phyloP scores from a whole-genome alignment of 2,113 vertebrate genomes.

The Microtus richardsoni region DNA sequence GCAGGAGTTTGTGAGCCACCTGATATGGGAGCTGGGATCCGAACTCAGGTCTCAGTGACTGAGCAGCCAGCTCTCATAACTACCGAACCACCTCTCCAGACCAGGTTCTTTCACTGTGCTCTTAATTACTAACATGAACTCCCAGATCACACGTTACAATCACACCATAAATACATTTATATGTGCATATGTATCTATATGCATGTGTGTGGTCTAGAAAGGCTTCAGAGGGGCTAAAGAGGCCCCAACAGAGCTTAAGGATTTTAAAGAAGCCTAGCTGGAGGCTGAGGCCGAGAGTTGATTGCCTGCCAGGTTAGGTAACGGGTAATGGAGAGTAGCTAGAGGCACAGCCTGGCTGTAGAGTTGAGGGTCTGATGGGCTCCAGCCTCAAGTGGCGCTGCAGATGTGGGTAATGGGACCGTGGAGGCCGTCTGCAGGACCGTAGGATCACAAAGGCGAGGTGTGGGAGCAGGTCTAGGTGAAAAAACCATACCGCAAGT shows the following conservation, averaged over 20 bases:
- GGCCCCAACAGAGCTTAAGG: not conserved
- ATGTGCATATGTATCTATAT: not conserved
- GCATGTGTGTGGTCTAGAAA: not conserved
- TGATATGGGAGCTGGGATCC: not conserved
- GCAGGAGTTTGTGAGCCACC: not conserved
- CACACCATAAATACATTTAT: not conserved
- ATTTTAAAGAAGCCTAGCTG: too few relatives aligned
- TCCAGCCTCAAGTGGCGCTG: too few relatives aligned
- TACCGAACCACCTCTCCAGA: not conserved
- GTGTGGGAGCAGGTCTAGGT: not conserved
- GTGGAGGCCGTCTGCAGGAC: not conserved
- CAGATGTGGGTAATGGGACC: not conserved
- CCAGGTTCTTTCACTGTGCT: not conserved
- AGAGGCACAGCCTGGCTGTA: not conserved
- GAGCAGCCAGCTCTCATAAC: not conserved
- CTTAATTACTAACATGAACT: not conserved
- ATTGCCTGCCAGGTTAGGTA: not conserved
- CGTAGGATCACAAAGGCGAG: not conserved
- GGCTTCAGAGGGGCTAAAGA: not conserved
- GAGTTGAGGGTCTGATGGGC: not conserved
- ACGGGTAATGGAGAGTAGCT: not conserved
- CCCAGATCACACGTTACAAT: not conserved
- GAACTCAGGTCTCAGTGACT: not conserved
- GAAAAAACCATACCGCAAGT: not conserved
- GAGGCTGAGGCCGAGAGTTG: not conserved